Base-by-base conservation (phyloP, 2,797 vertebrate species). In the Choloepus didactylus region DNA sequence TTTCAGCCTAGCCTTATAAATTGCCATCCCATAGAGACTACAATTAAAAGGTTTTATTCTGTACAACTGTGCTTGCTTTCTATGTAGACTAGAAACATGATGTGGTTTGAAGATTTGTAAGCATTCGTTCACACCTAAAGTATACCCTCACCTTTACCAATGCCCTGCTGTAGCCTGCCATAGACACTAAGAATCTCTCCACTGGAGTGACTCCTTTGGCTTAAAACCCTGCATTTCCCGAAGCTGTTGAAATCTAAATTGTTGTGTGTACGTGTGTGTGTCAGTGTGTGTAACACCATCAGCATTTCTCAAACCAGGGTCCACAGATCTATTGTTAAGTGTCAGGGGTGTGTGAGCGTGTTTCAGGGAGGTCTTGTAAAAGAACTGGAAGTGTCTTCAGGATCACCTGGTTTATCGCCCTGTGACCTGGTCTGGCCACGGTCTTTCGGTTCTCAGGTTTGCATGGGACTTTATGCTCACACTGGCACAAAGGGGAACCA, bases 221-320 rank as follows among this genome's bases (percentile, higher is more conserved):
- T 95, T 93, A 83, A 95, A 93, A 89, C 44, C 19, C n/a, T 92
- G 72, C 49, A 59, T 96, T 89, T 89, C 84, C 25, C 89, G 41
- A 93, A 75, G 67, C 29, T 85, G 67, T 95, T 92, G 67, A 89
- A n/a, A 80, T 87, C 21, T 54, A 49, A 73, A 29, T 44, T 6
- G 8, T 6, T 19, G 29, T 14, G 35, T 44, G 38, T 51, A 5
- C 11, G 44, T 27, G 23, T 31, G 72, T 66, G 29, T 49, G 35
- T 66, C 38, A 84, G 51, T 72, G 51, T 59, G 18, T 41, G 46
- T 66, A 31, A 64, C 12, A 64, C 31, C 31, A 66, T 31, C 18
- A 7, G 64, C 31, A 66, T 66, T 66, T 66, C 64, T 66, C 64
- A 31, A n/a, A 66, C 29, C 64, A 66, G 12, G 9, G 64, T 66